Percentiles rank a stretch among this genome's conserved stretches.
phyloP scores from a whole-genome alignment of 2,113 vertebrate species.

The Arvicanthis niloticus region DNA sequence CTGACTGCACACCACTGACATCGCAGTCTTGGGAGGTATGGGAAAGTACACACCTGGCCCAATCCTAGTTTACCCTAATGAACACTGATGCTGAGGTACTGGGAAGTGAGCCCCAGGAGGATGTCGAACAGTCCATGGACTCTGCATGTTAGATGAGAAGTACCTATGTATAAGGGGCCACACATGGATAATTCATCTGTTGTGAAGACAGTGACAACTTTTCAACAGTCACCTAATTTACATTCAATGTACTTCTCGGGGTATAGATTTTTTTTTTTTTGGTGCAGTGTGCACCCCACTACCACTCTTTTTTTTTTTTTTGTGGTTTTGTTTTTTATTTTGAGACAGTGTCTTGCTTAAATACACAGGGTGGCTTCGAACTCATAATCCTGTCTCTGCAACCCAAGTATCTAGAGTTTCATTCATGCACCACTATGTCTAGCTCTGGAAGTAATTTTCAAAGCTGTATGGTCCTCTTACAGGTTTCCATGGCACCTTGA shows the following conservation, averaged over 20 bases:
- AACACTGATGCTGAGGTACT: too few relatives aligned
- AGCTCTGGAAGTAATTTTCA: not conserved
- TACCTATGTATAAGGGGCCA: too few relatives aligned
- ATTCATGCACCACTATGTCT: not conserved
- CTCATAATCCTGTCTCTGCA: not conserved
- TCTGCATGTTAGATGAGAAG: not conserved
- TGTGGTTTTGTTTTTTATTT: not conserved
- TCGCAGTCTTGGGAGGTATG: not conserved
- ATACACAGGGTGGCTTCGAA: not conserved
- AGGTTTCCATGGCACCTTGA: not conserved
- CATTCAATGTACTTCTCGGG: not conserved
- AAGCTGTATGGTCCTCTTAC: not conserved
- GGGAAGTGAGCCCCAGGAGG: not conserved
- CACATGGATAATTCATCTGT: not conserved
- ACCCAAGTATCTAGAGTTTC: not conserved
- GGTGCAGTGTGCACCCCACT: not conserved
- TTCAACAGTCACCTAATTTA: not conserved
- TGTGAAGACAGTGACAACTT: not conserved
- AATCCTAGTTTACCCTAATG: not conserved
- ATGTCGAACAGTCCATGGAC: not conserved
- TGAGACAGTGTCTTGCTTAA: not conserved
- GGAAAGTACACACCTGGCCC: not conserved
- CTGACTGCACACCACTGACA: not conserved
- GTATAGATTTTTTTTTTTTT: not conserved
- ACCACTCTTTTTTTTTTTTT: not conserved